Percentiles rank a stretch among this genome's conserved stretches.
These are phyloP conservation scores for Hylomyscus alleni DNA, from an alignment of 2,797 vertebrate species.

Conservation along the genomic window DNA sequence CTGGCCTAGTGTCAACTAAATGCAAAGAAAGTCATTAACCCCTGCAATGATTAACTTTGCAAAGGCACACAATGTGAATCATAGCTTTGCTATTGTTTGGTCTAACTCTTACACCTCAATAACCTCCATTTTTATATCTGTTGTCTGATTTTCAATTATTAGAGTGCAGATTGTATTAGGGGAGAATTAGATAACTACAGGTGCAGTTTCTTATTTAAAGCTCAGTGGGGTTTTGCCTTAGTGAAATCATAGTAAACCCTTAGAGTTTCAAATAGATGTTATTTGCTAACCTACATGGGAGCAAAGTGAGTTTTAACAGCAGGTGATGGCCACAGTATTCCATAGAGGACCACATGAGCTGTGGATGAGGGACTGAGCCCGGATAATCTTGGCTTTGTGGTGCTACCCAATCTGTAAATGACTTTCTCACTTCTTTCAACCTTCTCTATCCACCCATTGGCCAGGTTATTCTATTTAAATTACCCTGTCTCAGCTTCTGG, in stretches of 20 bases:
- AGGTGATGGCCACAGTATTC: conserved; percentile 67
- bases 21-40: conserved; percentile 5
- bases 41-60: conserved; percentile 64
- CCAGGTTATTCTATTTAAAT: conserved; percentile 84
- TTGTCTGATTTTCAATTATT: conserved; percentile 70
- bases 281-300: conserved; percentile 78
- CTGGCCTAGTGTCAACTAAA: neutral
- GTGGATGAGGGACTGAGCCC: conserved; percentile 58
- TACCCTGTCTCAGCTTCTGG: conserved; percentile 79
- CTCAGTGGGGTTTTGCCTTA: conserved; percentile 69
- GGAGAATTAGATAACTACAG: conserved; percentile 67
- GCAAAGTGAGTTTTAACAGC: conserved; percentile 79
- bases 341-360: conserved; percentile 63
- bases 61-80: conserved; percentile 63
- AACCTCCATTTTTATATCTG: conserved; percentile 61
- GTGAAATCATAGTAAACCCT: conserved; percentile 74
- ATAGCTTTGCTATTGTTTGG: conserved; percentile 65
- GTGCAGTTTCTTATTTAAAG: conserved; percentile 79
- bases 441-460: conserved; percentile 67
- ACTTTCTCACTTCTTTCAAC: conserved; percentile 52
- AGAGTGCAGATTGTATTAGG: conserved; percentile 34
- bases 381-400: conserved; percentile 78
- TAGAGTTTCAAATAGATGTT: conserved; percentile 76
- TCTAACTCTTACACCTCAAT: conserved; percentile 17
- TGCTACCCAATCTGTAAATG: conserved; percentile 65